Conservation (phyloP, 2,113 vertebrate genomes). For the Zosterops hypoxanthus region DNA sequence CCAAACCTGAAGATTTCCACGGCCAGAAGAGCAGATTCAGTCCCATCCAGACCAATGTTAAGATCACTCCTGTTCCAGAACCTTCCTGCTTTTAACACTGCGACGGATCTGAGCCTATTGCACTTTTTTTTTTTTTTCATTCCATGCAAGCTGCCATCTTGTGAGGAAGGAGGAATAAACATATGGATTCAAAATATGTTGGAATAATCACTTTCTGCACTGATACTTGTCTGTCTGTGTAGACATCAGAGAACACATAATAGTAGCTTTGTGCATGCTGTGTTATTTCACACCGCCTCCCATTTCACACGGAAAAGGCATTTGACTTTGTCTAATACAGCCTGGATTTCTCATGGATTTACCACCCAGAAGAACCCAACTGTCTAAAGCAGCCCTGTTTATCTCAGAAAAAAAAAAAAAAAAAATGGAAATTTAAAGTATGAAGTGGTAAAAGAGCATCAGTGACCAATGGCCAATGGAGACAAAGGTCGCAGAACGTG, state of each 20-base stretch:
- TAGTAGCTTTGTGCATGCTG: constrained; percentile 46
- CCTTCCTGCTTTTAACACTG: neutral
- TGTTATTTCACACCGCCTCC: constrained; percentile 64
- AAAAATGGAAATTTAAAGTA: neutral
- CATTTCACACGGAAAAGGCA: constrained; percentile 45
- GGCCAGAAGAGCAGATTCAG: neutral
- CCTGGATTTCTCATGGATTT: constrained; percentile 11
- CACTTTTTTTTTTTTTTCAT: constrained; percentile 3
- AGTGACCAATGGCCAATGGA: neutral
- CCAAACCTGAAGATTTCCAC: neutral
- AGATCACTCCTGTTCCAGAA: neutral
- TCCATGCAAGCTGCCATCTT: constrained; percentile 62
- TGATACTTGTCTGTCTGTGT: constrained; percentile 53
- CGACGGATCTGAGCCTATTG: neutral
- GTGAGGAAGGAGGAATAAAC: constrained; percentile 56
- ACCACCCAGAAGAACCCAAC: neutral
- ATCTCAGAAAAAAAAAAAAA: neutral
- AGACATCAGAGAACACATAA: constrained; percentile 64
- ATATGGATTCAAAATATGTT: constrained; percentile 67
- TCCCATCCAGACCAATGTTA: neutral
- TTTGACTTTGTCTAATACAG: constrained; percentile 57
- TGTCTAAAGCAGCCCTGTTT: neutral
- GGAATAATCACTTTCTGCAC: constrained; percentile 64
- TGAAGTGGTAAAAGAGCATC: neutral
- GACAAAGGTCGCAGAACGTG: neutral